Evolutionary conservation across 2,113 vertebrate genomes (phyloP).

Genomic region (Zeus faber): DNA sequence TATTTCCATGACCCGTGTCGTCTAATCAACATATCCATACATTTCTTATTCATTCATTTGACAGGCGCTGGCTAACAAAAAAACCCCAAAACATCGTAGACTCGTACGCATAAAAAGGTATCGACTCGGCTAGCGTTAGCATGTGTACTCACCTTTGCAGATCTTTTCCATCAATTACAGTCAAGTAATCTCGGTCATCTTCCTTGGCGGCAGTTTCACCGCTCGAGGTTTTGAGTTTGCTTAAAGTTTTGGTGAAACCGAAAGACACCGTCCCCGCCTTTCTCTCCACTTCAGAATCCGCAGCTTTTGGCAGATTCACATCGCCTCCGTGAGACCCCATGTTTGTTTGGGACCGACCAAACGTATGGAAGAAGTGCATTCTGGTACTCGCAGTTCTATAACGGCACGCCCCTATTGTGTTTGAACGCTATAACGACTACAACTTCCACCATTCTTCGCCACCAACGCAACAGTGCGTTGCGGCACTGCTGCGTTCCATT

Average conservation of each 20-base stretch:
- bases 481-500: too few species aligned
- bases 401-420: fast-evolving
- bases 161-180: constrained; percentile 71
- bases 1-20: neutral
- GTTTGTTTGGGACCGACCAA: constrained; percentile 32
- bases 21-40: too few species aligned
- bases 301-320: neutral
- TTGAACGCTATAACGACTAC: constrained; percentile 20
- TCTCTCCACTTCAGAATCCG: constrained; percentile 38
- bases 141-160: constrained; percentile 67
- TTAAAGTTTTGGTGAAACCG: constrained; percentile 77
- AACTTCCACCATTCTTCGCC: constrained; percentile 47
- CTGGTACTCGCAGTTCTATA: constrained; percentile 61
- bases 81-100: neutral
- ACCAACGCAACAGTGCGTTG: too few species aligned
- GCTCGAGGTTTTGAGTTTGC: constrained; percentile 54
- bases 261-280: constrained; percentile 74
- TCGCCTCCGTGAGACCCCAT: constrained; percentile 68
- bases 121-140: constrained; percentile 2
- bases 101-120: too few species aligned
- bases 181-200: constrained; percentile 73
- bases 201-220: constrained; percentile 15
- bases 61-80: too few species aligned
- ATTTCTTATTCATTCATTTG: too few species aligned
- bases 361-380: neutral